These are phyloP conservation scores for Drosophila parabipectinata DNA, from an alignment of 1,140 invertebrate species.

Conservation along the genomic window DNA sequence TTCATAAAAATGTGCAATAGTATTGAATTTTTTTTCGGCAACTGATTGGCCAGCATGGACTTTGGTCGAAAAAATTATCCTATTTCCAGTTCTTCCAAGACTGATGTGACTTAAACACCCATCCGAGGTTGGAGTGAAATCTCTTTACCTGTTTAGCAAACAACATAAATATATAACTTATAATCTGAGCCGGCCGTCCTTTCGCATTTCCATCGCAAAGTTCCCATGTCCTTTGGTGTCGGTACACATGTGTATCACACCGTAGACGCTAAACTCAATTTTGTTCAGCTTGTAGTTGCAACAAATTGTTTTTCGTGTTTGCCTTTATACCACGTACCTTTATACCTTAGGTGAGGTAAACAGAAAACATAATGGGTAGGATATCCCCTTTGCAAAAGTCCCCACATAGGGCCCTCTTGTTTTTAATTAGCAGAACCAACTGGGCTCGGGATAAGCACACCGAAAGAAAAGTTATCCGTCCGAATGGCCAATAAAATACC, in stretches of 20 bases:
- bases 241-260: slow-evolving; percentile 9
- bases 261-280: slow-evolving; percentile 15
- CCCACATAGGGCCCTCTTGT: slow-evolving; percentile 29
- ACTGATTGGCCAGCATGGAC: slow-evolving; percentile 32
- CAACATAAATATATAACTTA: slow-evolving; percentile 78
- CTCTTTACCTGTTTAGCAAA: slow-evolving; percentile 69
- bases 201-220: slow-evolving; percentile 37
- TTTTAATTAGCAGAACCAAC: slow-evolving; percentile 60
- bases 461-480: slow-evolving; percentile 6
- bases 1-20: slow-evolving; percentile 40
- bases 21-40: slow-evolving; percentile 45
- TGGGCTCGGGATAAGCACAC: neutral
- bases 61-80: slow-evolving; percentile 4
- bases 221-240: slow-evolving; percentile 31
- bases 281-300: slow-evolving; percentile 62
- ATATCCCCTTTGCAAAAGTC: slow-evolving; percentile 47
- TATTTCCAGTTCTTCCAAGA: slow-evolving; percentile 1
- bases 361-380: slow-evolving; percentile 60
- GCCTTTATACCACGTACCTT: slow-evolving; percentile 49
- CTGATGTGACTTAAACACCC: slow-evolving; percentile 16
- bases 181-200: slow-evolving; percentile 48
- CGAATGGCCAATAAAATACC: neutral
- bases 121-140: slow-evolving; percentile 35
- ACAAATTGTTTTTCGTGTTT: slow-evolving; percentile 80
- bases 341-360: slow-evolving; percentile 54